Base-by-base conservation (phyloP, 2,888 invertebrate genomes). In the Dasypolia templi region DNA sequence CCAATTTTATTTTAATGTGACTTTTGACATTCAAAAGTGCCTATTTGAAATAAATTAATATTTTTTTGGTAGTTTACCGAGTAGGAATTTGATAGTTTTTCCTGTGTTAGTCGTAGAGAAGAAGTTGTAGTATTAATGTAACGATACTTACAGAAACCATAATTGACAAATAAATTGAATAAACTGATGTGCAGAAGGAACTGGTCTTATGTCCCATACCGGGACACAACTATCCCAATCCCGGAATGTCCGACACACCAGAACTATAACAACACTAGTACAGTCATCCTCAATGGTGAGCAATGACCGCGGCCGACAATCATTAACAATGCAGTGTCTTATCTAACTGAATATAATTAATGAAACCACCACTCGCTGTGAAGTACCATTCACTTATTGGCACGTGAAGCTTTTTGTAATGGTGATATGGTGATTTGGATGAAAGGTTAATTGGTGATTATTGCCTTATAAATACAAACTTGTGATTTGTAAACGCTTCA, bases 331-430 rank as follows among this genome's bases (percentile, higher is more conserved):
- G 93, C 94, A 93, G 93, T 94, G 94, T 95, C 95, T 96, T 96
- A 96, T 96, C 96, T 96, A 95, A 94, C 91, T 93, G 89, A 92
- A 94, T 93, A 96, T 96, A 96, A 96, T 96, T 96, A 96, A 96
- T 96, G 96, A 94, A 95, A 95, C 93, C 92, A 93, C 92, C 93
- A 91, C 93, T 93, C 92, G 92, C 91, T 95, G 92, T 90, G 95
- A 95, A 94, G 94, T 91, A 70, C 81, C 82, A 89, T 72, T 67
- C 66, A 70, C 77, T 84, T 86, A 86, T 88, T 86, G 86, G 86
- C 87, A 84, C 81, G 77, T 62, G 44, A 70, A 62, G 66, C n/a
- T 42, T 51, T 81, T 72, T 59, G 35, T 81, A 75, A 78, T 64
- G 58, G 56, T 79, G 66, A 65, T 73, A 44, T 68, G 53, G 39